Percentiles rank a stretch among this genome's conserved stretches.
These are phyloP conservation scores for Halictus quadricinctus DNA, from an alignment of 2,888 invertebrate genomes.

Conservation along the genomic window DNA sequence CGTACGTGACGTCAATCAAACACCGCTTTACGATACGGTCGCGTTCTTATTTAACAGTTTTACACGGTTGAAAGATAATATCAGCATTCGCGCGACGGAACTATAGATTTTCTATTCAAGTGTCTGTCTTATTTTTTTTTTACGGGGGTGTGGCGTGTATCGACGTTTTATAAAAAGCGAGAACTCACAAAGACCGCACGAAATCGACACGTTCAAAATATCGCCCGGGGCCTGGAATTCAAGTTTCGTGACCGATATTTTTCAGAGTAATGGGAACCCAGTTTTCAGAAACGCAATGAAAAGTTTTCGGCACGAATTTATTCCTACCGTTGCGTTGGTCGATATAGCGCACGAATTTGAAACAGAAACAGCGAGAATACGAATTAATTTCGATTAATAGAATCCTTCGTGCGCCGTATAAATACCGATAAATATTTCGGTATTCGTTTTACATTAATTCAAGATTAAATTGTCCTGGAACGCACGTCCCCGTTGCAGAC, in stretches of 20 bases:
- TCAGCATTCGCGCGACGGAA: not conserved
- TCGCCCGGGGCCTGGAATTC: not conserved
- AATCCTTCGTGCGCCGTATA: slow-evolving; percentile 1
- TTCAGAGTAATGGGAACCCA: slow-evolving; percentile 1
- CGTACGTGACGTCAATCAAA: not conserved
- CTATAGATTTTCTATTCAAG: not conserved
- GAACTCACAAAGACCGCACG: not conserved
- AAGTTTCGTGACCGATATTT: slow-evolving; percentile 15
- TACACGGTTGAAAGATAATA: not conserved
- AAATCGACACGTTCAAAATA: not conserved
- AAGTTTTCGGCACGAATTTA: not conserved
- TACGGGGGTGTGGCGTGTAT: not conserved
- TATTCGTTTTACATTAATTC: slow-evolving; percentile 59
- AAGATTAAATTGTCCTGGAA: slow-evolving; percentile 54
- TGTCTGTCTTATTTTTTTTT: slow-evolving; percentile 2
- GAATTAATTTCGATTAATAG: slow-evolving; percentile 35
- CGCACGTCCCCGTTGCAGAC: slow-evolving; percentile 27
- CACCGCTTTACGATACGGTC: not conserved
- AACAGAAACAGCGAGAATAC: not conserved
- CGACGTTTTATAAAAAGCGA: slow-evolving; percentile 8
- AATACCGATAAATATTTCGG: slow-evolving; percentile 41
- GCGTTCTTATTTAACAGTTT: not conserved
- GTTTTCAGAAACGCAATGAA: not conserved
- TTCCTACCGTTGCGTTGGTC: not conserved
- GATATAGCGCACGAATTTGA: not conserved